Conservation (phyloP, 2,888 invertebrate genomes). For the Oligia strigilis region DNA sequence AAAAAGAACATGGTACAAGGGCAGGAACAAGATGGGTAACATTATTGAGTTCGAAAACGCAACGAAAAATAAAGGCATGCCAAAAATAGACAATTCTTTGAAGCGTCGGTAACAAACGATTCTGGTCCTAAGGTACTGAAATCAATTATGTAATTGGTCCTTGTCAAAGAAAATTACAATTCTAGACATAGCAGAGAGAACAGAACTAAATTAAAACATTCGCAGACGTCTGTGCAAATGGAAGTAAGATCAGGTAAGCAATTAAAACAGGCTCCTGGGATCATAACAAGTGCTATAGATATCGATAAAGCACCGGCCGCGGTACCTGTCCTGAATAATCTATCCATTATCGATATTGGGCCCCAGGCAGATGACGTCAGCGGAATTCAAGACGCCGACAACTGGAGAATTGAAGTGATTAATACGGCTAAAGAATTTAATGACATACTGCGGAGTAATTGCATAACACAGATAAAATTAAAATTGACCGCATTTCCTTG, state of each 20-base stretch:
- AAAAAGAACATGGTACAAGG: too few species aligned
- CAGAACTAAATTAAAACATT: neutral
- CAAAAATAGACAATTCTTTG: neutral
- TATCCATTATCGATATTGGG: conserved; percentile 39
- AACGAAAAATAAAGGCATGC: neutral
- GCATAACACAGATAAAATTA: neutral
- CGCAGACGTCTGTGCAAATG: conserved; percentile 12
- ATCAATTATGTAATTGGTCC: neutral
- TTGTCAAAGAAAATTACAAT: neutral
- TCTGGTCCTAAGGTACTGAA: neutral
- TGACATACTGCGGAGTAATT: neutral
- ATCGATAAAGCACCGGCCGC: conserved; percentile 5
- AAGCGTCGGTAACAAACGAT: neutral
- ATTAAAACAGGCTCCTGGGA: conserved; percentile 26
- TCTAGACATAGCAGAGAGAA: neutral
- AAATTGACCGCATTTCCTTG: neutral
- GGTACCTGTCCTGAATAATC: conserved; percentile 52
- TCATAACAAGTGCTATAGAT: conserved; percentile 34
- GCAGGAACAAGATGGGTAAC: too few species aligned
- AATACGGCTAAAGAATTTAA: neutral
- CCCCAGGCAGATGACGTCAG: neutral
- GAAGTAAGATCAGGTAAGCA: conserved; percentile 10
- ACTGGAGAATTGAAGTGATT: conserved; percentile 14
- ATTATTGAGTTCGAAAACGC: neutral
- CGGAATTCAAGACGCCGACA: conserved; percentile 19